Conservation (phyloP, 37 sponge, comb jelly and placozoan species). For the Hexactinellida sp. region DNA sequence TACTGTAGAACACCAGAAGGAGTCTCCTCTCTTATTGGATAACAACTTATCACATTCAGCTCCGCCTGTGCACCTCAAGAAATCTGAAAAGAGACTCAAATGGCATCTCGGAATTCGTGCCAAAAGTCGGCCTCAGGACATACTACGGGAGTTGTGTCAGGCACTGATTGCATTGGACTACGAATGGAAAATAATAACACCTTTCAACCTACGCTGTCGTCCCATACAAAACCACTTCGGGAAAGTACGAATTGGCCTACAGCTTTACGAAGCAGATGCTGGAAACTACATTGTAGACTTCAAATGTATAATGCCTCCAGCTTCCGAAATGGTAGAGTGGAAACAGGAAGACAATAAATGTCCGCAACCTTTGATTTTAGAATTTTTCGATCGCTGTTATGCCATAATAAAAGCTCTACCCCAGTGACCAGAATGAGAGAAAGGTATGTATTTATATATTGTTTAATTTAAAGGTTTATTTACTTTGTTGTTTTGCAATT, state of each 20-base stretch:
- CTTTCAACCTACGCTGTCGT: slow-evolving; percentile 45
- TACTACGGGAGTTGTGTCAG: slow-evolving; percentile 69
- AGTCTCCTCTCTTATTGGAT: neutral
- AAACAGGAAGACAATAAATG: neutral
- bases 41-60: neutral
- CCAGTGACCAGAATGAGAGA: neutral
- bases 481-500: neutral
- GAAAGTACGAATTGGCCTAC: slow-evolving; percentile 36
- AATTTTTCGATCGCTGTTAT: slow-evolving; percentile 10
- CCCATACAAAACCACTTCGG: neutral
- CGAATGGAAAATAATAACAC: slow-evolving; percentile 65
- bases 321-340: neutral
- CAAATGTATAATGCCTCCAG: slow-evolving; percentile 27
- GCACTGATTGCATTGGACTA: slow-evolving; percentile 59
- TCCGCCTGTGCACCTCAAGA: neutral
- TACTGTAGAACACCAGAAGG: neutral
- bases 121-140: slow-evolving; percentile 73
- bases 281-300: slow-evolving; percentile 73
- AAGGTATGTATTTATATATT: slow-evolving; percentile 4
- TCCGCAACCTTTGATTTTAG: slow-evolving; percentile 4
- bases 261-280: slow-evolving; percentile 66
- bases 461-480: neutral
- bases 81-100: slow-evolving; percentile 41
- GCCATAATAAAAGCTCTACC: slow-evolving; percentile 4
- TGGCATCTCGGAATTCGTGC: slow-evolving; percentile 85